Percentiles rank a stretch among this genome's conserved stretches.
These are phyloP conservation scores for Himalopsyche phryganea DNA, from an alignment of 1,140 invertebrate species.

Conservation along the genomic window DNA sequence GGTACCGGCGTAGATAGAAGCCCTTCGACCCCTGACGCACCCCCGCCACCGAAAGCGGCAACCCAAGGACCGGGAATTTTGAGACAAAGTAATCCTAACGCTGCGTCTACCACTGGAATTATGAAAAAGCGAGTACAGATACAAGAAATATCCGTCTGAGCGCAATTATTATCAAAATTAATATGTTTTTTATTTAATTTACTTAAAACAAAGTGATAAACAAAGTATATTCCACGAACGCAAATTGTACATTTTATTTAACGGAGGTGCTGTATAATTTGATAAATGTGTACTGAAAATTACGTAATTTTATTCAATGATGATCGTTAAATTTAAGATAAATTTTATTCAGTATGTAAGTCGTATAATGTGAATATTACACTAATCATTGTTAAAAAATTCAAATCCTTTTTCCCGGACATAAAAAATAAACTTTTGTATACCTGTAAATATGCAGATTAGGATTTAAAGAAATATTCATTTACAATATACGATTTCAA, in stretches of 20 bases:
- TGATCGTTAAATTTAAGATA: not conserved
- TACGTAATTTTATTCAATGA: constrained; percentile 1
- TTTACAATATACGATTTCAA: no score
- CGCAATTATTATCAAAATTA: constrained; percentile 32
- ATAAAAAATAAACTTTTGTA: no score
- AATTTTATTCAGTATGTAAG: not conserved
- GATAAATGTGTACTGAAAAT: constrained; percentile 1
- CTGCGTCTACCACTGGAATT: constrained; percentile 56
- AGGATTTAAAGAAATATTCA: no score
- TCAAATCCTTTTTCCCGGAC: no score
- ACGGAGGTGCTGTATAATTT: constrained; percentile 15
- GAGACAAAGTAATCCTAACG: constrained; percentile 53
- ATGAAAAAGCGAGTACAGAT: constrained; percentile 84
- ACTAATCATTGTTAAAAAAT: no score
- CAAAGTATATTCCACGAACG: constrained; percentile 4
- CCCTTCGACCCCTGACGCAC: constrained; percentile 62
- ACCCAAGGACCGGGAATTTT: constrained; percentile 60
- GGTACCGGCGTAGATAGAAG: constrained; percentile 51
- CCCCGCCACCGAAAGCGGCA: constrained; percentile 62
- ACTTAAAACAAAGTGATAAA: not conserved
- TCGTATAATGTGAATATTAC: not conserved
- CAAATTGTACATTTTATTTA: constrained; percentile 12
- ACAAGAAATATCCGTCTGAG: constrained; percentile 82
- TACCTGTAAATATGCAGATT: no score
- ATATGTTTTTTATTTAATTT: not conserved